A percentile compares a stretch with the other conserved stretches of the same genome.
phyloP scores from a whole-genome alignment of 2,113 vertebrate genomes.

The Lampris incognitus region DNA sequence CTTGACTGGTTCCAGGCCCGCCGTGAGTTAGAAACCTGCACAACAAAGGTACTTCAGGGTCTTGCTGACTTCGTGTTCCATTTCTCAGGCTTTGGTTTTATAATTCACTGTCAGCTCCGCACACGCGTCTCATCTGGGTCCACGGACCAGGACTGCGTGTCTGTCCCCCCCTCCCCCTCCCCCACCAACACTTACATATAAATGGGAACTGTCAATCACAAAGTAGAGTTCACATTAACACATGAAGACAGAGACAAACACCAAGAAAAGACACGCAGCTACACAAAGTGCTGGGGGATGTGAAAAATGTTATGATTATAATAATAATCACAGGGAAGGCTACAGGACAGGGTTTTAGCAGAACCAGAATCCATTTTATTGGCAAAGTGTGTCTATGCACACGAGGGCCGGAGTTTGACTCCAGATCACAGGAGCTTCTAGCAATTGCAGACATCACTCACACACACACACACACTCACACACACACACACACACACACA shows the following conservation, averaged over 20 bases:
- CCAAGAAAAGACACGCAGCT: too few species aligned
- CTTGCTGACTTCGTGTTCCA: conserved; percentile 14
- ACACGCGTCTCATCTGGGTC: conserved; percentile 39
- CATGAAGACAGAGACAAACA: too few species aligned
- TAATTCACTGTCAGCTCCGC: conserved; percentile 40
- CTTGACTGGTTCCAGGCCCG: conserved; percentile 25
- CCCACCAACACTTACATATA: not conserved
- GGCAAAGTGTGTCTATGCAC: too few species aligned
- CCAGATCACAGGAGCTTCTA: too few species aligned
- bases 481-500: not conserved
- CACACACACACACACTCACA: not conserved
- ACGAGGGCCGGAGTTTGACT: too few species aligned
- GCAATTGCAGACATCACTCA: not conserved
- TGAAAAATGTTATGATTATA: too few species aligned
- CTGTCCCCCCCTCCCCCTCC: not conserved
- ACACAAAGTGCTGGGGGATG: too few species aligned
- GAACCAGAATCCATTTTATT: too few species aligned
- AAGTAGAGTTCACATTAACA: too few species aligned
- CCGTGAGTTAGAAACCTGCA: conserved; percentile 14
- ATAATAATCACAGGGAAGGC: too few species aligned
- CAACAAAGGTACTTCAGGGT: conserved; percentile 10
- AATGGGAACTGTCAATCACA: too few species aligned
- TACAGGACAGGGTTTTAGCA: too few species aligned
- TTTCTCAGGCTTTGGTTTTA: conserved; percentile 49
- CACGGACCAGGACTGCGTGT: conserved; percentile 32